Evolutionary conservation across 2,888 invertebrate species (phyloP).

Genomic region (Crocallis elinguaria): DNA sequence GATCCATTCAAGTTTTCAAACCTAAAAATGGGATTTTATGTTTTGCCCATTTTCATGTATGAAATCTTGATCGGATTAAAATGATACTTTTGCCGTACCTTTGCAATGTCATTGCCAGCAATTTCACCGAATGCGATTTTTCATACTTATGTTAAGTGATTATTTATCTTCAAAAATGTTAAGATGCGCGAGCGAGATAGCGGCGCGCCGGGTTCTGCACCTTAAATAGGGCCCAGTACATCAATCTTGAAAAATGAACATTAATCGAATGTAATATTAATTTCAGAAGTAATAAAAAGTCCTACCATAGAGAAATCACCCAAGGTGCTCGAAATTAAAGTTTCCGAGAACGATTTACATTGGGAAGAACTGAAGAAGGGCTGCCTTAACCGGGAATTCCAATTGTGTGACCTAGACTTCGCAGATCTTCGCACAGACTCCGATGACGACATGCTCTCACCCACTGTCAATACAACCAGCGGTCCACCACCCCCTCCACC

Average conservation of each 20-base stretch:
- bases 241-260: background rate
- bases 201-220: no score
- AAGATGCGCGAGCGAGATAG: no score
- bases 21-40: no score
- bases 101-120: no score
- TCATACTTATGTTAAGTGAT: no score
- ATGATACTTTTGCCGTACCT: no score
- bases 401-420: constrained; percentile 98
- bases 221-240: background rate
- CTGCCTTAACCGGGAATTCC: constrained; percentile 89
- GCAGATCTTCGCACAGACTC: constrained; percentile 96
- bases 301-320: constrained; percentile 88
- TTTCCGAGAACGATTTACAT: constrained; percentile 96
- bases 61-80: no score
- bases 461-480: constrained; percentile 86
- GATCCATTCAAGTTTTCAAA: no score
- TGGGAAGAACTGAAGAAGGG: constrained; percentile 95
- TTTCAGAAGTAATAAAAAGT: constrained; percentile 88
- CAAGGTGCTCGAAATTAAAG: constrained; percentile 89
- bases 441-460: constrained; percentile 91
- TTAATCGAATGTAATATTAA: background rate
- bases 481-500: constrained; percentile 93
- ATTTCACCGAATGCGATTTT: no score
- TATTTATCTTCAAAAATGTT: no score
- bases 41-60: no score